phyloP scores from a whole-genome alignment of 2,888 invertebrate genomes.

The Heliconius hortense region DNA sequence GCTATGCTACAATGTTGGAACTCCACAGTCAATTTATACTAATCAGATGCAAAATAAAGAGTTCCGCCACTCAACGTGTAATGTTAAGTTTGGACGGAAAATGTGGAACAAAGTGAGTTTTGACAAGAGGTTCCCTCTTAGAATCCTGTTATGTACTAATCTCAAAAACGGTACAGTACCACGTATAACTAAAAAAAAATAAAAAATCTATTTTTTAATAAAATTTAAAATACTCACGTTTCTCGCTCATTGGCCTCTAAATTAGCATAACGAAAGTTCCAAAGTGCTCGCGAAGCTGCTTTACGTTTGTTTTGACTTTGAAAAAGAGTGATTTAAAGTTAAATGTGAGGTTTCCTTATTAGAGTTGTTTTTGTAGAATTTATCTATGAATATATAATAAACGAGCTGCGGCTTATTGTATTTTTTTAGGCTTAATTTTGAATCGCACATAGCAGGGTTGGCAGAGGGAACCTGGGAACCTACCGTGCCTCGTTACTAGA shows the following conservation, averaged over 20 bases:
- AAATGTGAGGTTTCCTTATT: background rate
- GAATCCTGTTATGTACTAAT: background rate
- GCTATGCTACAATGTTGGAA: background rate
- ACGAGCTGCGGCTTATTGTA: too few relatives aligned
- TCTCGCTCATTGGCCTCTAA: background rate
- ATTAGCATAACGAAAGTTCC: background rate
- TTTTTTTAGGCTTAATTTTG: too few relatives aligned
- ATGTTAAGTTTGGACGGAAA: background rate
- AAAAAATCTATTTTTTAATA: background rate
- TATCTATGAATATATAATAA: too few relatives aligned
- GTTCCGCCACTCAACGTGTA: background rate
- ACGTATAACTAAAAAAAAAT: too few relatives aligned
- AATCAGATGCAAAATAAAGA: background rate
- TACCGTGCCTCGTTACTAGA: too few relatives aligned
- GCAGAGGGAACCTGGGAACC: too few relatives aligned
- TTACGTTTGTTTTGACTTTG: background rate
- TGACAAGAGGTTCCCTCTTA: background rate
- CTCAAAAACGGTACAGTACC: too few relatives aligned
- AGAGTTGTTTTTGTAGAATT: background rate
- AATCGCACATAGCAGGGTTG: background rate
- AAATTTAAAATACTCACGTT: background rate
- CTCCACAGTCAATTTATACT: background rate
- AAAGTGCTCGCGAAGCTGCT: background rate
- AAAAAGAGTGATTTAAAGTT: background rate
- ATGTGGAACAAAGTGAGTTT: background rate